Conservation (phyloP, 2,888 invertebrate species). For the Tridacna gigas region DNA sequence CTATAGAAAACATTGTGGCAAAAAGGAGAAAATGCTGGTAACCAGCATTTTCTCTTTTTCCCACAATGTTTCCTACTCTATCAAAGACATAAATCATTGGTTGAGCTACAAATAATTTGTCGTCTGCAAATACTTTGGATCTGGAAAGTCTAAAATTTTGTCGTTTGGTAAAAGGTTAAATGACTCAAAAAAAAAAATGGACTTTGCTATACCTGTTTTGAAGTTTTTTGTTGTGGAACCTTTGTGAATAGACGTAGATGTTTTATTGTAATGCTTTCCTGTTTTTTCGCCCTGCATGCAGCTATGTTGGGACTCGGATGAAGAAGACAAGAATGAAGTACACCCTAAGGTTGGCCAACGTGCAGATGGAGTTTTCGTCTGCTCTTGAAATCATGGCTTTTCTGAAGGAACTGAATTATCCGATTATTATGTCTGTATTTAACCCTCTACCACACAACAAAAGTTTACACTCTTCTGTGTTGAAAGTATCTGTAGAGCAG, state of each 20-base stretch:
- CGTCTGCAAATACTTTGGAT: no score
- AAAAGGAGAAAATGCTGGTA: background rate
- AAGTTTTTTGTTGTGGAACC: background rate
- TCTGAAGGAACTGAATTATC: no score
- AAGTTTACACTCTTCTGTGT: background rate
- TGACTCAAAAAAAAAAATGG: no score
- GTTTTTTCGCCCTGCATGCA: constrained; percentile 39
- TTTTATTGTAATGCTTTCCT: background rate
- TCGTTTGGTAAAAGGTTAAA: no score
- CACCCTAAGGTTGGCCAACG: constrained; percentile 24
- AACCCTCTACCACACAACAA: background rate
- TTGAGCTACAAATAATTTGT: no score
- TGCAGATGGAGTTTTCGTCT: background rate
- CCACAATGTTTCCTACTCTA: background rate
- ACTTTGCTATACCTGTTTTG: no score
- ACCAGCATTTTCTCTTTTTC: background rate
- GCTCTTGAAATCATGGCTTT: no score
- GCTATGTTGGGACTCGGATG: constrained; percentile 56
- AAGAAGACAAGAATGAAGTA: constrained; percentile 37
- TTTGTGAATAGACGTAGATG: background rate
- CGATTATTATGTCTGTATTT: no score
- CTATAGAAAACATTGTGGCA: background rate
- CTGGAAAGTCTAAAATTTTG: no score
- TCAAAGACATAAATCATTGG: background rate
- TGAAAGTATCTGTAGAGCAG: no score